Base-by-base conservation (phyloP, 2,797 vertebrate species). In the Amniataba percoides region DNA sequence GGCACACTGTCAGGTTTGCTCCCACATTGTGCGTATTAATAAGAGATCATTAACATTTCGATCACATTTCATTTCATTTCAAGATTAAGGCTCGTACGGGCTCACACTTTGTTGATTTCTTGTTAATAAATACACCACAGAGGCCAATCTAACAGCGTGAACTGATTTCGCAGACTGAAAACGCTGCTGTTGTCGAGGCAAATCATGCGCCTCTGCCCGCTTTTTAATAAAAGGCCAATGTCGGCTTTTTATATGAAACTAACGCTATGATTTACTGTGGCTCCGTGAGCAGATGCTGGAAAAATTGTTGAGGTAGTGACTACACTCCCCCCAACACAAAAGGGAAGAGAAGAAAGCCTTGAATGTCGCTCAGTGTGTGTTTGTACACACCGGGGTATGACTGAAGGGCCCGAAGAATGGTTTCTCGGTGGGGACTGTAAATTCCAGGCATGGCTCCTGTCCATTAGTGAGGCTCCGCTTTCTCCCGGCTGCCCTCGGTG, bases 401-500 rank as follows among this genome's bases (percentile, higher is more conserved):
- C 45, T 39, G 56, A 81, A 77, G 70, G 69, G 56, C 45, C 73
- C 13, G 0, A 51, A 74, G 74, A 76, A 77, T 72, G 71, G 72
- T 27, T 82, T 82, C 74, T 72, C 64, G 1, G 76, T 21, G 11
- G 82, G 73, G 66, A 81, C 60, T 67, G 68, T 72, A 75, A 66
- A 88, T 84, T 85, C 56, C 46, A 39, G 72, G 71, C 51, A 55
- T 52, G 49, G 61, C 85, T 81, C 56, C 42, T 74, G 80, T 92
- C 89, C 86, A 92, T 91, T 92, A 90, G 83, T 3, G 4, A 71
- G 60, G 39, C 81, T 61, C 78, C 68, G 80, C 71, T 71, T 74
- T 89, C 58, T 78, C 63, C 71, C 75, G 21, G 78, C 79, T 71
- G 74, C 79, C 83, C 80, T 79, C 49, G 1, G 83, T 82, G 78